phyloP scores from a whole-genome alignment of 2,113 vertebrate genomes.

The Pao palembangensis region DNA sequence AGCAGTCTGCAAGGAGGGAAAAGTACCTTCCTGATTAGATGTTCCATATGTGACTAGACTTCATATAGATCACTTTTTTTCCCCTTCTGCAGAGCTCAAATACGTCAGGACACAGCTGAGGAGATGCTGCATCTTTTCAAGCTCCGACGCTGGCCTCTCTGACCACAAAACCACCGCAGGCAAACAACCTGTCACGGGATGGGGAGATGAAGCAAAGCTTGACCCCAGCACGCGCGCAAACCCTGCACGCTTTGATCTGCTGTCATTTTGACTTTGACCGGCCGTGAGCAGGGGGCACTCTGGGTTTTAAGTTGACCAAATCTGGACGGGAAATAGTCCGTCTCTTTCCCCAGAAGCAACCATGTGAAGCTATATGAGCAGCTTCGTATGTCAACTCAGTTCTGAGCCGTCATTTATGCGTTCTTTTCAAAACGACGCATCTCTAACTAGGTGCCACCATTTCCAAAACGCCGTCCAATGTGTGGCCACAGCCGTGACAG shows the following conservation, averaged over 20 bases:
- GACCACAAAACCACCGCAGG: constrained; percentile 6
- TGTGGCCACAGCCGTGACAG: too few species aligned
- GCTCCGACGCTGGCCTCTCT: background rate
- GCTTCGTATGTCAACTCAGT: too few species aligned
- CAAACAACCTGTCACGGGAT: background rate
- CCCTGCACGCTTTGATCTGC: constrained; percentile 26
- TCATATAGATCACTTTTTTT: constrained; percentile 1
- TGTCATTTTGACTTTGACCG: constrained; percentile 36
- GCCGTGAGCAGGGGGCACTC: constrained; percentile 1
- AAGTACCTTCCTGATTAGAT: background rate
- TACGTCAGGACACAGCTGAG: background rate
- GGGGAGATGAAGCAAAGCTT: constrained; percentile 6
- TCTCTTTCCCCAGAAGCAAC: too few species aligned
- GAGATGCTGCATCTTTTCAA: constrained; percentile 14
- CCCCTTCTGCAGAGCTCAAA: constrained; percentile 5
- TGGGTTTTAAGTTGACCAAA: constrained; percentile 32
- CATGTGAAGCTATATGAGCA: too few species aligned
- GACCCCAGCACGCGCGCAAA: constrained; percentile 20
- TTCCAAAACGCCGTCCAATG: too few species aligned
- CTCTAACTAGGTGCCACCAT: too few species aligned
- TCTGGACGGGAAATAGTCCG: constrained; percentile 31
- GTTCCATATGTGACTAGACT: background rate
- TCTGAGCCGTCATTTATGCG: too few species aligned
- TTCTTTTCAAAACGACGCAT: too few species aligned
- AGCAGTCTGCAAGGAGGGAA: background rate